Base-by-base conservation (phyloP, 2,113 vertebrate species). In the Solea senegalensis region DNA sequence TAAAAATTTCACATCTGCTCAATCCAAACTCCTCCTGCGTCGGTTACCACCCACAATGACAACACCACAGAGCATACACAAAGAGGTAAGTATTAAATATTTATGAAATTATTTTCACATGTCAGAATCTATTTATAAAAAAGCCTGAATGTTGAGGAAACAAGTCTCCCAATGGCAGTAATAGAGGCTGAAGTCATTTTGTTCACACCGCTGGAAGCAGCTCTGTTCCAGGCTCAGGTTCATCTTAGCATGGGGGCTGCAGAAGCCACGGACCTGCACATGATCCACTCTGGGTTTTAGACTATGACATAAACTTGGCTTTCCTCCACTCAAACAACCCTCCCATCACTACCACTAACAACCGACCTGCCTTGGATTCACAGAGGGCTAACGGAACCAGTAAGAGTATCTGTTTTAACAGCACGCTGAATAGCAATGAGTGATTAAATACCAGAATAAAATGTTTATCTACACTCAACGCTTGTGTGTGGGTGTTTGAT, bases 261-360 rank as follows among this genome's bases (percentile, higher is more conserved):
- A 67, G 54, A 71, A 75, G 50, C 14, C 56, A 15, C 14, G 51
- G 74, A 78, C 74, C 68, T 45, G 69, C 70, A 59, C 48, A 40
- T 68, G 74, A 78, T 62, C 65, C 11, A 11, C 66, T 83, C 44
- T 2, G 72, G 54, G 54, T 74, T 83, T 76, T 50, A 80, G 43
- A 80, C 53, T 43, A 52, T 69, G 83, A 82, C 70, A 52, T 21
- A 49, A 48, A 13, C 46, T 58, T 12, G 69, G 55, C 65, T 57
- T 51, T 15, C 21, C 52, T 67, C 3, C 16, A 46, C 50, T 46
- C 11, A 14, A 72, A 67, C 59, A 66, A 9, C 43, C 27, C 39
- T 8, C 13, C 13, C 26, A 48, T 54, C 44, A 51, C 51, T n/a
- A 55, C 16, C 28, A 56, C 7, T 0, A 62, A 39, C 40, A 53